These are phyloP conservation scores for Drosophila maculinotata DNA, from an alignment of 2,888 invertebrate genomes.

Conservation along the genomic window DNA sequence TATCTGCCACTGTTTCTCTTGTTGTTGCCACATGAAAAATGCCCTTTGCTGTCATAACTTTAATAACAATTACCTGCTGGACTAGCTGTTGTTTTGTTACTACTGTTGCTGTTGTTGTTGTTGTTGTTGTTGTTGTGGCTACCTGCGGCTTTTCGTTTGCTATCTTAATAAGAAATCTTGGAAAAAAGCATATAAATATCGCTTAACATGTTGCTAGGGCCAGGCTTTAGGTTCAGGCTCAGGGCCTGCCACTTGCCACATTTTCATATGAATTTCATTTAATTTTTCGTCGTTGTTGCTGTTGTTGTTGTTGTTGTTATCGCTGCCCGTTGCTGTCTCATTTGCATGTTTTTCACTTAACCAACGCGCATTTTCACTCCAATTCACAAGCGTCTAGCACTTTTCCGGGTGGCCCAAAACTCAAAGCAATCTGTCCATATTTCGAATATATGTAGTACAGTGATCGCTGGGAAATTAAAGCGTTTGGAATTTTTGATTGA, in stretches of 20 bases:
- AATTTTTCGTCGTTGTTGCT: slow-evolving; percentile 33
- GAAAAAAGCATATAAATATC: slow-evolving; percentile 75
- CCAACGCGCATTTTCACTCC: slow-evolving; percentile 57
- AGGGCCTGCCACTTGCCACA: slow-evolving; percentile 60
- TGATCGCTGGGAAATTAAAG: not conserved
- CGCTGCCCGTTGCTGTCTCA: slow-evolving; percentile 38
- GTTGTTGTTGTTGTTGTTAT: slow-evolving; percentile 22
- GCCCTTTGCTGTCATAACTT: slow-evolving; percentile 58
- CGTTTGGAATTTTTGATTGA: no score
- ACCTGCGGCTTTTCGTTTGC: slow-evolving; percentile 42
- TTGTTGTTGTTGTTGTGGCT: slow-evolving; percentile 30
- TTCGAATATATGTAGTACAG: not conserved
- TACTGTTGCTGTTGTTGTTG: slow-evolving; percentile 8
- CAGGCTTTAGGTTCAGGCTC: slow-evolving; percentile 19
- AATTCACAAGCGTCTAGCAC: slow-evolving; percentile 50
- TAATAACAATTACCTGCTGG: slow-evolving; percentile 48
- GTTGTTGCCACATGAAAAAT: slow-evolving; percentile 57
- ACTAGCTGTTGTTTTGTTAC: not conserved
- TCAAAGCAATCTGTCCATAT: slow-evolving; percentile 23
- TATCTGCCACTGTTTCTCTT: slow-evolving; percentile 30
- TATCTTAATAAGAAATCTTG: slow-evolving; percentile 76
- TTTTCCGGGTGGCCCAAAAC: slow-evolving; percentile 49
- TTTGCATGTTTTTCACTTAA: slow-evolving; percentile 68
- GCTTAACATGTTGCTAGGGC: slow-evolving; percentile 67
- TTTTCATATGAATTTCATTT: slow-evolving; percentile 78